Evolutionary conservation across 1,140 invertebrate species (phyloP).

Genomic region (Drosophila neocordata): DNA sequence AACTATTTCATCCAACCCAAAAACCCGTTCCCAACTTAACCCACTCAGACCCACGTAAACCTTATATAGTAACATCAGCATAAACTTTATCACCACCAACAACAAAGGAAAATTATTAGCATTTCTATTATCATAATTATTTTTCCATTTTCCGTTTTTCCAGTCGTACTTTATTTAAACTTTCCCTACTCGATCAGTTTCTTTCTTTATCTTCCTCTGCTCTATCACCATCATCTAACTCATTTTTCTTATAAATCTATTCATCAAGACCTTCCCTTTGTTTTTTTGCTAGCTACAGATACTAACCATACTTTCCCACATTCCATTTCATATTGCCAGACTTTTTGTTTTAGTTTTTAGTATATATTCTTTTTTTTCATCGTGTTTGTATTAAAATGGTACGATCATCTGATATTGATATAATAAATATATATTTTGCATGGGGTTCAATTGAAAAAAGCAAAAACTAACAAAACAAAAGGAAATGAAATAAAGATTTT

Average conservation of each 20-base stretch:
- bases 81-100: slow-evolving; percentile 57
- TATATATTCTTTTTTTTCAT: slow-evolving; percentile 12
- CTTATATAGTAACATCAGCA: slow-evolving; percentile 76
- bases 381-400: not conserved
- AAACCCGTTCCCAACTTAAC: slow-evolving; percentile 35
- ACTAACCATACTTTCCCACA: slow-evolving; percentile 3
- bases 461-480: not conserved
- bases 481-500: not conserved
- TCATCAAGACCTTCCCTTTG: not conserved
- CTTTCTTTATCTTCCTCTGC: not conserved
- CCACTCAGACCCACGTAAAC: slow-evolving; percentile 50
- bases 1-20: slow-evolving; percentile 47
- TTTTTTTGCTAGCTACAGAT: slow-evolving; percentile 5
- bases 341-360: slow-evolving; percentile 44
- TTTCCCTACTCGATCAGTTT: not conserved
- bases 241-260: not conserved
- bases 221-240: not conserved
- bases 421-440: not conserved
- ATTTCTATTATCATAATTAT: not conserved
- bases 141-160: slow-evolving; percentile 33
- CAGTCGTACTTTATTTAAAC: not conserved
- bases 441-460: not conserved
- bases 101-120: slow-evolving; percentile 23
- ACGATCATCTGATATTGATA: slow-evolving; percentile 2
- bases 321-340: slow-evolving; percentile 36